Evolutionary conservation across 2,888 invertebrate species (phyloP).

Genomic region (Artemia sp.): DNA sequence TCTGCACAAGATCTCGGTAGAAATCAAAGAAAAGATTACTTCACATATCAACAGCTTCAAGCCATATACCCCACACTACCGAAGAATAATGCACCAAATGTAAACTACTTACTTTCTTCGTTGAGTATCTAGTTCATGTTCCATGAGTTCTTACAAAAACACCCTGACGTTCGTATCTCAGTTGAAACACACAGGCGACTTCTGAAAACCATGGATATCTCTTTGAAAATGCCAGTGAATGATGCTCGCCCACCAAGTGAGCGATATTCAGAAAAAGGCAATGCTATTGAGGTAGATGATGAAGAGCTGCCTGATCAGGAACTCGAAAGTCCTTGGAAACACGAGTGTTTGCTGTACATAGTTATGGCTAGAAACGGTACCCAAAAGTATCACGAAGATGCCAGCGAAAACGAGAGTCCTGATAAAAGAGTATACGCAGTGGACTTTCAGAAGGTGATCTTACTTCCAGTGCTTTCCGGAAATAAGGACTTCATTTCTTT

Average conservation of each 20-base stretch:
- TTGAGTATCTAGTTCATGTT: not conserved
- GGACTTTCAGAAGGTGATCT: conserved; percentile 3
- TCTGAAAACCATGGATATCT: not conserved
- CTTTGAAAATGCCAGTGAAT: not conserved
- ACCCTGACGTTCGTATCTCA: not conserved
- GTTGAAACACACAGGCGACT: not conserved
- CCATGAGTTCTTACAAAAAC: not conserved
- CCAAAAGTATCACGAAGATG: not conserved
- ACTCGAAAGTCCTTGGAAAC: not conserved
- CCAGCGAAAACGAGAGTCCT: not conserved
- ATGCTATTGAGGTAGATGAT: not conserved
- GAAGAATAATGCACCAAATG: not conserved
- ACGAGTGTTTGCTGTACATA: not conserved
- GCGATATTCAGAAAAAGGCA: not conserved
- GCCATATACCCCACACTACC: not conserved
- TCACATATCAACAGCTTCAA: not conserved
- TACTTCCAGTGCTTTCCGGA: not conserved
- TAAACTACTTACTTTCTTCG: not conserved
- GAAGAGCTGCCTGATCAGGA: not conserved
- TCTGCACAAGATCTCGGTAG: not conserved
- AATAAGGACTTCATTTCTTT: not conserved
- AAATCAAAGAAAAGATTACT: not conserved
- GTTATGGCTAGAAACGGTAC: not conserved
- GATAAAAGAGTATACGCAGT: not conserved
- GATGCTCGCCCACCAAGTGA: not conserved